These are phyloP conservation scores for Metalampra italica DNA, from an alignment of 2,888 invertebrate species.

Conservation along the genomic window DNA sequence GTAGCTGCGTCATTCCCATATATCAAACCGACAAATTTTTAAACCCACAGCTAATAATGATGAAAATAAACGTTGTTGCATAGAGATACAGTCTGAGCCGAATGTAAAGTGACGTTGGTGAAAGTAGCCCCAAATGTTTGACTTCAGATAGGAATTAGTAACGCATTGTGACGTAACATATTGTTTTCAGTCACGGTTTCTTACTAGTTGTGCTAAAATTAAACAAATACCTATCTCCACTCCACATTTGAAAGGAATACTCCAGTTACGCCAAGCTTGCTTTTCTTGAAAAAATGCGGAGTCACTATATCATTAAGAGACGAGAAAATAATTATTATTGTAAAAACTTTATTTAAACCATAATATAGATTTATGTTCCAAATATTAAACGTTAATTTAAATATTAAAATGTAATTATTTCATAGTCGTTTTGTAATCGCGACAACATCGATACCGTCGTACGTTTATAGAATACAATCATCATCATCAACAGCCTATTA, in stretches of 20 bases:
- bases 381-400: no score
- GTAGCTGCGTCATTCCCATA: constrained; percentile 46
- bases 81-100: neutral
- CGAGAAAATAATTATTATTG: no score
- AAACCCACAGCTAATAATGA: neutral
- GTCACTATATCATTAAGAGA: no score
- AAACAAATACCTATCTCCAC: constrained; percentile 6
- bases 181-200: constrained; percentile 32
- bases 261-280: no score
- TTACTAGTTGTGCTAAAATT: constrained; percentile 20
- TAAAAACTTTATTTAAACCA: no score
- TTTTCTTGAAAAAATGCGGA: no score
- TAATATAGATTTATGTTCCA: no score
- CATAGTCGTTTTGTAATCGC: no score
- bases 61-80: constrained; percentile 14
- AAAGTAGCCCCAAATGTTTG: constrained; percentile 45
- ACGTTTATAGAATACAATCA: no score
- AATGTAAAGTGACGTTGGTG: constrained; percentile 14
- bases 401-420: no score
- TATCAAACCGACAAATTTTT: constrained; percentile 30
- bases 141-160: constrained; percentile 57
- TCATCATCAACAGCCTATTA: no score
- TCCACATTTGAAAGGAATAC: neutral
- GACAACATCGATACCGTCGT: no score
- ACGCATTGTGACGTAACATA: constrained; percentile 50